Base-by-base conservation (phyloP, 1,140 invertebrate genomes). In the Aphelinus certus region DNA sequence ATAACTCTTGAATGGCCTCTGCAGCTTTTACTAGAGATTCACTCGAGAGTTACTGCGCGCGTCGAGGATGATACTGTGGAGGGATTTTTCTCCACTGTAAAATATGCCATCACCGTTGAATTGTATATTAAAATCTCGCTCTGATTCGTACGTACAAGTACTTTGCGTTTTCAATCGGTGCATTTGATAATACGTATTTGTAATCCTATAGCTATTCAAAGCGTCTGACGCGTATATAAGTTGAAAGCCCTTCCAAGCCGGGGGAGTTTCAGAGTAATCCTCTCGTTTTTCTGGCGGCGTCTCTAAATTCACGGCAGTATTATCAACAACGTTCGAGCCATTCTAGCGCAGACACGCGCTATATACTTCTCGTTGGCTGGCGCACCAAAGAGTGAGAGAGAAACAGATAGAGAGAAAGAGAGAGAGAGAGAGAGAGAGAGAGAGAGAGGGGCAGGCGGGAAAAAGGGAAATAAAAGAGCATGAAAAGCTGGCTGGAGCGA, bases 401-500 rank as follows among this genome's bases (percentile, higher is more conserved):
- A 57, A n/a, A n/a, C 26, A 26, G 26, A 26, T 26, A 26, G 26
- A 26, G 26, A 45, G 3, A 45, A 3, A 43, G 42, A 42, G 45
- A 26, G 57, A 61, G 58, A 48, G 9, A 53, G 26, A 49, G 57
- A 58, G 10, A 46, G 3, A 2, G 46, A 43, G 6, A 5, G 57
- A 43, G 55, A 58, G 7, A 61, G 1, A 61, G 5, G 42, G 42
- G 6, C n/a, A 42, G 56, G 42, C 9, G 45, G 56, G 73, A 77
- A 63, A 73, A 80, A 71, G 51, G 62, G 65, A 68, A 71, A 75
- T 71, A 74, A 77, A 79, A 78, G 74, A 55, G 53, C 62, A 55
- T 51, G 70, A 77, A 75, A 76, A 69, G 63, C 58, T 75, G 66
- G 61, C 55, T 53, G 71, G 75, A 79, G 77, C 75, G 70, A 67